phyloP scores from a whole-genome alignment of 2,113 vertebrate species.

The Oncorhynchus clarkii region DNA sequence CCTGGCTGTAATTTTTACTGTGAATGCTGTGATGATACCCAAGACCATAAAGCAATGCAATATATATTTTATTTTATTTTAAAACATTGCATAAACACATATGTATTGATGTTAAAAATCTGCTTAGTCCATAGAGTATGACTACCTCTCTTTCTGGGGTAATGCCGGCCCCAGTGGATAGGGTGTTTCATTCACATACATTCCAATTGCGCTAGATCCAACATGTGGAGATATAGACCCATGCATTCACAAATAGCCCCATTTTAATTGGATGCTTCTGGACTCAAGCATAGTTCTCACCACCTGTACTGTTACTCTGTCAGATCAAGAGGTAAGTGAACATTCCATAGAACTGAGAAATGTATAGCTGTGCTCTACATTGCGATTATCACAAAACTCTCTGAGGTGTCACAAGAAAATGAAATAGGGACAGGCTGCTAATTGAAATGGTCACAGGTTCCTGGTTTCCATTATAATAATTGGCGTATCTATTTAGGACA shows the following conservation, averaged over 20 bases:
- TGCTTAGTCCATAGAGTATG: constrained; percentile 46
- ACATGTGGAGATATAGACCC: constrained; percentile 39
- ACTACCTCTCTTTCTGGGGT: constrained; percentile 26
- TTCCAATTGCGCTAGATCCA: constrained; percentile 49
- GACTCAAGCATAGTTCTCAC: constrained; percentile 29
- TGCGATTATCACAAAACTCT: constrained; percentile 55
- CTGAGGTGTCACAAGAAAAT: constrained; percentile 62
- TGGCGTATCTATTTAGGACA: constrained; percentile 68
- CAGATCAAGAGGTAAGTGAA: constrained; percentile 42
- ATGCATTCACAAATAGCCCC: constrained; percentile 37
- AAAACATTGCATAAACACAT: constrained; percentile 19
- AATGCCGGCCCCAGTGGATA: not conserved
- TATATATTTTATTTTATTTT: not conserved
- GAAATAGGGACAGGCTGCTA: constrained; percentile 59
- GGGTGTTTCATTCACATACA: constrained; percentile 48
- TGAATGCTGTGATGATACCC: not conserved
- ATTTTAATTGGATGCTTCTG: constrained; percentile 46
- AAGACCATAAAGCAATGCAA: constrained; percentile 6
- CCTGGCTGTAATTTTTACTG: constrained; percentile 13
- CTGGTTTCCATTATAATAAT: constrained; percentile 69
- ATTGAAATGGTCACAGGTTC: constrained; percentile 65
- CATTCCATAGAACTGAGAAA: constrained; percentile 38
- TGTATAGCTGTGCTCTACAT: constrained; percentile 38
- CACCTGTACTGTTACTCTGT: constrained; percentile 34
- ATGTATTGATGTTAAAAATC: not conserved